A percentile compares a stretch with the other conserved stretches of the same genome.
Evolutionary conservation across 2,888 invertebrate genomes (phyloP).

Genomic region (Apomyelois bistriatella): DNA sequence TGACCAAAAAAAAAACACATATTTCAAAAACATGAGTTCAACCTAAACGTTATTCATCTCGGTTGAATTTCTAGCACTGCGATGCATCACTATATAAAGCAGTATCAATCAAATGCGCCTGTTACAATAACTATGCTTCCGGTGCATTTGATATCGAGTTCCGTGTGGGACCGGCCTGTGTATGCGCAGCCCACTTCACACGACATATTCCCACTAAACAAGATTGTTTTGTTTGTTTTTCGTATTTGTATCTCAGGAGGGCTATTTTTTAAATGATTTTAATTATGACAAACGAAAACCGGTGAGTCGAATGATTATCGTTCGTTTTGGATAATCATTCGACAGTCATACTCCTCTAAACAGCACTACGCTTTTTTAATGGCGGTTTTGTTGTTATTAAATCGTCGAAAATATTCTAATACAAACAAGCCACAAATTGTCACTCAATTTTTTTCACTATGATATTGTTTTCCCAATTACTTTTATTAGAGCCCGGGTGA

Average conservation of each 20-base stretch:
- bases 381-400: no score
- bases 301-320: no score
- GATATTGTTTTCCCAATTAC: no score
- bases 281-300: no score
- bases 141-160: constrained; percentile 22
- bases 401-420: no score
- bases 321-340: no score
- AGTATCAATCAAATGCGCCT: constrained; percentile 24
- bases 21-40: background rate
- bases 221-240: background rate
- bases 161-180: constrained; percentile 19
- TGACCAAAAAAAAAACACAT: no score
- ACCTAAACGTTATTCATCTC: background rate
- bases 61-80: background rate
- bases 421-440: no score
- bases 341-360: no score
- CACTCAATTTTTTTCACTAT: no score
- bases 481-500: no score
- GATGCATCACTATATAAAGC: background rate
- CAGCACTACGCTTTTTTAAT: no score
- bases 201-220: constrained; percentile 3
- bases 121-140: constrained; percentile 31
- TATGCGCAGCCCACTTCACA: constrained; percentile 12
- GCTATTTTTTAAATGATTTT: background rate
- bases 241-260: background rate